Conservation (phyloP, 2,113 vertebrate genomes). For the Pongo pygmaeus region DNA sequence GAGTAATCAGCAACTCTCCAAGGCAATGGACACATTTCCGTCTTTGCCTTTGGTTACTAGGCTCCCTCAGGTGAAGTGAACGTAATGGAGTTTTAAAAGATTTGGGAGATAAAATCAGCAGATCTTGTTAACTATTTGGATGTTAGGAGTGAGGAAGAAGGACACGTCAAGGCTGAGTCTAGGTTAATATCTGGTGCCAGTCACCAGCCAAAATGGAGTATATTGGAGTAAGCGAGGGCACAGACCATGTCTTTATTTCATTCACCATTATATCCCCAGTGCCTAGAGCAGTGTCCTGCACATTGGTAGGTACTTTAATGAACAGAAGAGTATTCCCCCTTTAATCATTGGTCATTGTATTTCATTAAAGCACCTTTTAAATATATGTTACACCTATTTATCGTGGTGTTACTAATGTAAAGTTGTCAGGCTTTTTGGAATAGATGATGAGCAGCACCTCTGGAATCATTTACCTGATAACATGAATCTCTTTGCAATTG, state of each 20-base stretch:
- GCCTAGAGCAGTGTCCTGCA: neutral
- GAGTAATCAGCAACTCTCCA: neutral
- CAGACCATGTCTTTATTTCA: neutral
- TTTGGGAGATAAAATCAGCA: neutral
- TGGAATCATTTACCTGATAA: neutral
- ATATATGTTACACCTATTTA: neutral
- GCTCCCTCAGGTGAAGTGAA: neutral
- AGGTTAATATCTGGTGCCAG: neutral
- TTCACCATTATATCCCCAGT: neutral
- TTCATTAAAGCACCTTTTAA: conserved; percentile 28
- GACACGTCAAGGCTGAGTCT: neutral
- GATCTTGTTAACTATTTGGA: neutral
- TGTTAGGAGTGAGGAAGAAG: neutral
- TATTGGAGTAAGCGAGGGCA: neutral
- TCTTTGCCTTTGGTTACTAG: neutral
- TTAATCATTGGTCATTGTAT: neutral
- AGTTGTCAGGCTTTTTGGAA: neutral
- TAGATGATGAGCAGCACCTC: neutral
- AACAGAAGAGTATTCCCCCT: neutral
- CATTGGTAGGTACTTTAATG: neutral
- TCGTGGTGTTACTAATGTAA: neutral
- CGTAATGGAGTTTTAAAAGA: neutral
- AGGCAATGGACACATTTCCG: neutral
- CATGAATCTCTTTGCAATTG: conserved; percentile 1
- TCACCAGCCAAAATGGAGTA: conserved; percentile 1